A percentile compares a stretch with the other conserved stretches of the same genome.
Evolutionary conservation across 2,797 vertebrate genomes (phyloP).

Genomic region (Micrastur ruficollis): DNA sequence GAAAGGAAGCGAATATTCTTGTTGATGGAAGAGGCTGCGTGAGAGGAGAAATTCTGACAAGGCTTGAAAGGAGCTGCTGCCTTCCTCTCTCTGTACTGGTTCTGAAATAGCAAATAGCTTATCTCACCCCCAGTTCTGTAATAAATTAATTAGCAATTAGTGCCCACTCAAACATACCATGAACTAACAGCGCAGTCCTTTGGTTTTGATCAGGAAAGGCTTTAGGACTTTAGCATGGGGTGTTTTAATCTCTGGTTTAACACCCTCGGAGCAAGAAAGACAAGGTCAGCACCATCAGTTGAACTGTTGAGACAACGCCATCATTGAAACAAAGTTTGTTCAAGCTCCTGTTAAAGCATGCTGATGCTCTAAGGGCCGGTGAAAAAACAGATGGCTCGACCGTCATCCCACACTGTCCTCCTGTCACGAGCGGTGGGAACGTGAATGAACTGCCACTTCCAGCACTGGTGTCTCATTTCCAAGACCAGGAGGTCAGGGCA

Average conservation of each 20-base stretch:
- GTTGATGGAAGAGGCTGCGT: constrained; percentile 10
- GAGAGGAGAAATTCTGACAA: background rate
- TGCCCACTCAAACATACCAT: background rate
- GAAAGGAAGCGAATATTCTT: constrained; percentile 38
- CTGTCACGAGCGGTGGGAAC: background rate
- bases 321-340: background rate
- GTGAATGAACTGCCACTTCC: background rate
- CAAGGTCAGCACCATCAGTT: background rate
- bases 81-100: background rate
- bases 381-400: background rate
- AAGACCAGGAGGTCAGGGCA: background rate
- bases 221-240: rapidly evolving
- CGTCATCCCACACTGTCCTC: rapidly evolving
- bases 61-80: background rate
- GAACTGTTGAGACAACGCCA: constrained; percentile 9
- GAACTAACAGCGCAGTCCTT: background rate
- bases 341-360: background rate
- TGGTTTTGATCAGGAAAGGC: background rate
- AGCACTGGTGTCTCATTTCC: background rate
- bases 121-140: background rate
- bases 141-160: background rate
- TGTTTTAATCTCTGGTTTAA: background rate
- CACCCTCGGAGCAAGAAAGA: constrained; percentile 11
- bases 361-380: background rate
- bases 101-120: background rate